Evolutionary conservation across 2,797 vertebrate genomes (phyloP).

Genomic region (Pangasius krempfi): DNA sequence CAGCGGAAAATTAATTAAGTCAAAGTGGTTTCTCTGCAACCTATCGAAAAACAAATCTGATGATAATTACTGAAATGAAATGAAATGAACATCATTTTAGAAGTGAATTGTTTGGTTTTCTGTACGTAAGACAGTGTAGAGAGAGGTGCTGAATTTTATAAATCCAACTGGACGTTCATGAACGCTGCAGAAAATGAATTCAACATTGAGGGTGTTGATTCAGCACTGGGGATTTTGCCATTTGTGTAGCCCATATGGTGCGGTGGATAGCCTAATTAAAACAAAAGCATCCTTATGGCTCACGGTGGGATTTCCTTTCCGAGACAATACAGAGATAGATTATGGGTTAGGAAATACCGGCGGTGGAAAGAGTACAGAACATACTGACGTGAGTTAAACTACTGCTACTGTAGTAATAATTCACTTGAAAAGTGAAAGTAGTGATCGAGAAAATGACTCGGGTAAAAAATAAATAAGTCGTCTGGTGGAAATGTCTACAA

Average conservation of each 20-base stretch:
- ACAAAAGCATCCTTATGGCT: conserved; percentile 63
- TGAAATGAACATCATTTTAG: background rate
- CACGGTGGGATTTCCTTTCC: background rate
- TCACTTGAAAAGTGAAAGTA: background rate
- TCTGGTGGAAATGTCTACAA: too few relatives aligned
- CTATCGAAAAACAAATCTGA: background rate
- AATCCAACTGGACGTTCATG: conserved; percentile 9
- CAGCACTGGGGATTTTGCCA: conserved; percentile 23
- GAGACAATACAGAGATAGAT: background rate
- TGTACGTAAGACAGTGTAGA: background rate
- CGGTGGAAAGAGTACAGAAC: background rate
- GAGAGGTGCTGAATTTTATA: background rate
- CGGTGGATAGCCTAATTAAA: conserved; percentile 30
- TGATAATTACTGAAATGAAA: conserved; percentile 56
- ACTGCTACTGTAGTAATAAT: too few relatives aligned
- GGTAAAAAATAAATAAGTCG: background rate
- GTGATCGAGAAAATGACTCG: background rate
- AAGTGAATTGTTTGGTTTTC: background rate
- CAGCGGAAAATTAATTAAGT: conserved; percentile 75
- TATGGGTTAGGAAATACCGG: background rate
- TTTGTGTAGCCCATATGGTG: conserved; percentile 23
- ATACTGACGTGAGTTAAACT: background rate
- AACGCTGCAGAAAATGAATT: conserved; percentile 14
- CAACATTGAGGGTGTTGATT: conserved; percentile 10
- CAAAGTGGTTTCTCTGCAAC: conserved; percentile 64